Evolutionary conservation across 1,140 invertebrate species (phyloP), one percentile per base, ranked within the genome.

Genomic region (Drosophila asahinai): DNA sequence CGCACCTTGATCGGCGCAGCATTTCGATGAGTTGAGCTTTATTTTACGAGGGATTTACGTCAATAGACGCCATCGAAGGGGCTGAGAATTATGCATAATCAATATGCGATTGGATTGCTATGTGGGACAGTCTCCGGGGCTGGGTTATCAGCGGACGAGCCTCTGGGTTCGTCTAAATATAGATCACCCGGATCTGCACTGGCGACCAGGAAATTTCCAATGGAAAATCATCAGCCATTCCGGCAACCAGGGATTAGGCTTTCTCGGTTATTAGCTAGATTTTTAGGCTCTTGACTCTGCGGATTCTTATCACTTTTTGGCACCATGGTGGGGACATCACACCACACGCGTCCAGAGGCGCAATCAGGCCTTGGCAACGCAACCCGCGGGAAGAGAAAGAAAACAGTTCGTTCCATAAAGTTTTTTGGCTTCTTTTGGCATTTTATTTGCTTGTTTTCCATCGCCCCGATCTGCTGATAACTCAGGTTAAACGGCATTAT

Each of bases 361-460:
- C 25, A 86, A 90, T 90, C 86, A 90, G 86, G 75, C 82, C 86
- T 63, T 82, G 82, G 61, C 86, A 90, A 90, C 86, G 25, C 40
- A 36, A 36, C 49, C 74, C 42, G 17, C 54, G 45, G 27, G 11
- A 43, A 62, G n/a, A 60, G 66, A 58, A 81, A 74, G 51, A 61
- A 68, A 61, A 58, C 38, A 22, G 33, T 51, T 59, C 22, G 38
- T 40, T 40, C 33, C 43, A 70, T 63, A 58, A 60, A 68, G 22
- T 59, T 63, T 65, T 42, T 80, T 60, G 66, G 66, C 58, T 40
- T 63, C 25, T 59, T 78, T 59, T 57, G 60, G 54, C 40, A 71
- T 83, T 87, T 89, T 89, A 81, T 90, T 80, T 81, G 86, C 71
- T 84, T 86, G 86, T 77, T 90, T 87, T 84, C 27, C 68, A 49